Percentiles rank a stretch among this genome's conserved stretches.
phyloP scores from a whole-genome alignment of 2,113 vertebrate species.

The Thunnus maccoyii region DNA sequence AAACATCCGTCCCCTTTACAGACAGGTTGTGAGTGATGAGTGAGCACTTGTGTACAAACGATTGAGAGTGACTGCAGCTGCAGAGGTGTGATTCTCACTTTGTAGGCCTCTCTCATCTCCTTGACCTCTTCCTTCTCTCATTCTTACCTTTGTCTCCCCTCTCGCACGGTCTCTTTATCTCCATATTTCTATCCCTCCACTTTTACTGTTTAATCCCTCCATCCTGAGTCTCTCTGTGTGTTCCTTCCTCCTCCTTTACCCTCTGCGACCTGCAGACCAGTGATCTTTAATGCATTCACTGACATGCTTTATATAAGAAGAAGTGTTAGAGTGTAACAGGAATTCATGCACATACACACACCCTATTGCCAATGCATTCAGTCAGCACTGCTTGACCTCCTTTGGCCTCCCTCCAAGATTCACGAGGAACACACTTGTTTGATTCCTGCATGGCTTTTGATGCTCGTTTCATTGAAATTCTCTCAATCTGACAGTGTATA shows the following conservation, averaged over 20 bases:
- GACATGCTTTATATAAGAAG: slow-evolving; percentile 48
- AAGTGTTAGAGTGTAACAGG: slow-evolving; percentile 35
- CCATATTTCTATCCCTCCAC: slow-evolving; percentile 4
- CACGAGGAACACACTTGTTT: slow-evolving; percentile 6
- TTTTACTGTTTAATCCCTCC: background rate
- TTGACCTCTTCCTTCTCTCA: background rate
- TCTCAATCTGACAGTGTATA: background rate
- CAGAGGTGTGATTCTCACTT: slow-evolving; percentile 44
- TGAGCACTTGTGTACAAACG: slow-evolving; percentile 13
- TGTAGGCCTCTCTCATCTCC: slow-evolving; percentile 17
- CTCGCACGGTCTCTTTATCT: background rate
- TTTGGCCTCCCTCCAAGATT: slow-evolving; percentile 3
- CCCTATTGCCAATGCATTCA: slow-evolving; percentile 5
- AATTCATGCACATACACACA: slow-evolving; percentile 1
- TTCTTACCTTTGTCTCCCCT: background rate
- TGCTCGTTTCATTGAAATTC: background rate
- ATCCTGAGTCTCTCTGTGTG: background rate
- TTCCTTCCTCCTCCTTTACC: slow-evolving; percentile 13
- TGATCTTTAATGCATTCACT: slow-evolving; percentile 44
- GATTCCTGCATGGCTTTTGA: background rate
- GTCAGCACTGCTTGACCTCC: slow-evolving; percentile 41
- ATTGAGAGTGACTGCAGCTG: slow-evolving; percentile 27
- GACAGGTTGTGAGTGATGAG: background rate
- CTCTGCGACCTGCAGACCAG: slow-evolving; percentile 28
- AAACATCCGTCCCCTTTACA: slow-evolving; percentile 9